These are phyloP conservation scores for Pangasius krempfi DNA, from an alignment of 2,797 vertebrate species.

Conservation along the genomic window DNA sequence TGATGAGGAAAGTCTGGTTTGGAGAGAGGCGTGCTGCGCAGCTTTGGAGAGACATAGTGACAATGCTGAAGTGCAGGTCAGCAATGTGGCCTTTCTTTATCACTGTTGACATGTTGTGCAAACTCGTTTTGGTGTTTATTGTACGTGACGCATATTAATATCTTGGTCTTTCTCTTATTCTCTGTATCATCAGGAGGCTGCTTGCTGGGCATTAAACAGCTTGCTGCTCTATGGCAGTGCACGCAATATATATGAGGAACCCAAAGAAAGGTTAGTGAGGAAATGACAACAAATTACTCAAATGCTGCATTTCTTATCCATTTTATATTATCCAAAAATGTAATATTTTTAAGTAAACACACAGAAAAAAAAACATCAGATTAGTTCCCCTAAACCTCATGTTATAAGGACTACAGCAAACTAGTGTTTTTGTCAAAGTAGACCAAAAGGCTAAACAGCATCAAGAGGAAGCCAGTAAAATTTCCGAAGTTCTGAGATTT, in stretches of 20 bases:
- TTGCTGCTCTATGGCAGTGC: conserved; percentile 83
- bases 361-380: background rate
- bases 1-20: conserved; percentile 72
- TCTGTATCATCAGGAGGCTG: conserved; percentile 81
- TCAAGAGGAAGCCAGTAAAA: background rate
- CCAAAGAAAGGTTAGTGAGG: conserved; percentile 79
- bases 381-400: background rate
- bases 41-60: conserved; percentile 85
- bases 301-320: background rate
- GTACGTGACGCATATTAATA: background rate
- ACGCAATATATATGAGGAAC: conserved; percentile 80
- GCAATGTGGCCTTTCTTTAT: background rate
- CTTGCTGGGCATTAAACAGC: conserved; percentile 90
- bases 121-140: background rate
- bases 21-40: conserved; percentile 86
- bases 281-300: background rate
- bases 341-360: background rate
- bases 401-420: background rate
- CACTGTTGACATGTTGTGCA: too few relatives aligned
- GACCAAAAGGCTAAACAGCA: background rate
- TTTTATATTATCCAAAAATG: background rate
- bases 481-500: background rate
- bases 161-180: background rate
- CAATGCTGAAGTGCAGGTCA: conserved; percentile 84
- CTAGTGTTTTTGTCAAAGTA: background rate